A percentile compares a stretch with the other conserved stretches of the same genome.
These are phyloP conservation scores for Jordanella pulchra DNA, from an alignment of 2,797 vertebrate species.

Conservation along the genomic window DNA sequence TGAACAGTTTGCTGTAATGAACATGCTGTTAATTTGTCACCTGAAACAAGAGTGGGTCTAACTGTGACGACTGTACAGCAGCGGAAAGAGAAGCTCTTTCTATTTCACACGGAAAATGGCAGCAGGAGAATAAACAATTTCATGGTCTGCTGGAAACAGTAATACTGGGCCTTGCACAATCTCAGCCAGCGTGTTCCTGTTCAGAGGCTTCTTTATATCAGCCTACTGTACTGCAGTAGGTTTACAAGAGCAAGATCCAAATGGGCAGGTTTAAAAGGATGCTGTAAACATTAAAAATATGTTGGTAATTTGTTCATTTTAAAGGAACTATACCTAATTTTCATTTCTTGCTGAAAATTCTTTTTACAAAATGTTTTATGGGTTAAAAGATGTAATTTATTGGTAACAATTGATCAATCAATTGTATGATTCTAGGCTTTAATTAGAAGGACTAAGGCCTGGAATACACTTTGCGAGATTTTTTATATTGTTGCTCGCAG, in stretches of 20 bases:
- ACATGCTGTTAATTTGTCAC: conserved; percentile 59
- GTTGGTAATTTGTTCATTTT: not conserved
- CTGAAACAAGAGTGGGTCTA: conserved; percentile 45
- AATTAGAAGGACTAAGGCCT: no score
- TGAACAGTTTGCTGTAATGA: conserved; percentile 56
- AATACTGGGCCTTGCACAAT: conserved; percentile 50
- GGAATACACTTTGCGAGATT: no score
- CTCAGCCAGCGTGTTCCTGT: conserved; percentile 35
- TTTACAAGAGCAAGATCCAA: conserved; percentile 23
- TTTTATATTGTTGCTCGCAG: no score
- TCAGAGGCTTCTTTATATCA: conserved; percentile 44
- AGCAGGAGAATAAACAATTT: conserved; percentile 77
- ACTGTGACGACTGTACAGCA: conserved; percentile 28
- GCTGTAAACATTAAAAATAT: not conserved
- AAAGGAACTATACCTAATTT: not conserved
- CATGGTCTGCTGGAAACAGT: conserved; percentile 63
- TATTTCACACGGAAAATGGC: conserved; percentile 57
- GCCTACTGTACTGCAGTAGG: conserved; percentile 32
- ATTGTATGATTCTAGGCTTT: no score
- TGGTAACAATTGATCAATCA: no score
- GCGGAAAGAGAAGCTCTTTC: conserved; percentile 48
- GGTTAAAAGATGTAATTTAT: no score
- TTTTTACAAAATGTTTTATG: no score
- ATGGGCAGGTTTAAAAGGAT: conserved; percentile 8
- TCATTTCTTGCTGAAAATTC: no score